Conservation (phyloP, 2,888 invertebrate genomes). For the Apamea monoglypha region DNA sequence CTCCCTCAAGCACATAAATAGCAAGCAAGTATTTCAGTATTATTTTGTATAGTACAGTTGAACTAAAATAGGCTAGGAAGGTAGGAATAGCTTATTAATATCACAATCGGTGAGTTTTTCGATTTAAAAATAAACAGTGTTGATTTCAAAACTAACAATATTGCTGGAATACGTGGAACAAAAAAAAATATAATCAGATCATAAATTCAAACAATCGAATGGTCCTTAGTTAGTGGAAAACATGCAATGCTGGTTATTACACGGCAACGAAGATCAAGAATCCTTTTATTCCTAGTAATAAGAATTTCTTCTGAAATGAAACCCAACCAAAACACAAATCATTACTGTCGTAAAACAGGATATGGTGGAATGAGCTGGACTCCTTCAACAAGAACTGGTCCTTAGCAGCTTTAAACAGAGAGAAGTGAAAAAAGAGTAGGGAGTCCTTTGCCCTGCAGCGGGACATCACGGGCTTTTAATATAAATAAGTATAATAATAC, state of each 20-base stretch:
- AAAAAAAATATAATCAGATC: background rate
- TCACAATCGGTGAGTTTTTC: background rate
- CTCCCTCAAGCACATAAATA: too few relatives aligned
- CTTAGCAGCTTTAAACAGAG: too few relatives aligned
- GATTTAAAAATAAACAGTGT: background rate
- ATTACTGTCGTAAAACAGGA: too few relatives aligned
- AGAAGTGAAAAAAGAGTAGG: too few relatives aligned
- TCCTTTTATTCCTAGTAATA: background rate
- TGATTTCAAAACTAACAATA: background rate
- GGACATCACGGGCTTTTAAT: too few relatives aligned
- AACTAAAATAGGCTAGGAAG: background rate
- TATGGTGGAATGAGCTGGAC: too few relatives aligned
- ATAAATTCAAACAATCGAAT: background rate
- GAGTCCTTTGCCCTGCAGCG: too few relatives aligned
- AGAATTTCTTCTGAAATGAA: background rate
- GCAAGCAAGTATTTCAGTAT: background rate
- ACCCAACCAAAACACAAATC: background rate
- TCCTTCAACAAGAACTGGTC: too few relatives aligned
- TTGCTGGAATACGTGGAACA: background rate
- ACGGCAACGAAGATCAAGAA: background rate
- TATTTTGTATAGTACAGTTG: background rate
- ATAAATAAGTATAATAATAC: too few relatives aligned
- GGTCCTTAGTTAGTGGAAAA: background rate
- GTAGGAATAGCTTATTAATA: background rate
- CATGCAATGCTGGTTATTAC: background rate